These are phyloP conservation scores for Callyntrura sp. DNA, from an alignment of 2,888 invertebrate genomes.

Conservation along the genomic window DNA sequence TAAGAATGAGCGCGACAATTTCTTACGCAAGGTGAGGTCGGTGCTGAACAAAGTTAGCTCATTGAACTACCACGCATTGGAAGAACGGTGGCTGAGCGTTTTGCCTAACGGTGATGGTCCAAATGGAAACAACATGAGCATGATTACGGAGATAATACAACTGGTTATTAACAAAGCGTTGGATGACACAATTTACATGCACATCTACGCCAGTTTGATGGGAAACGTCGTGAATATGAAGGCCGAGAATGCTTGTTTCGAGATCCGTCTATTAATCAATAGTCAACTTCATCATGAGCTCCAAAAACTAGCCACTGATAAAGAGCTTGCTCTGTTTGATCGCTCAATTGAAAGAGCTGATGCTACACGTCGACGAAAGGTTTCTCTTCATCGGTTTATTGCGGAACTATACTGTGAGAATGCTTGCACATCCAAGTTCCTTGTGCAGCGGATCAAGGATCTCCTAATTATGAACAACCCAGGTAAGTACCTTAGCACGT, in stretches of 20 bases:
- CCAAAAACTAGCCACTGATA: constrained; percentile 81
- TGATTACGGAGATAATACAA: constrained; percentile 80
- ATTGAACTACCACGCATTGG: constrained; percentile 81
- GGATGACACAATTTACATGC: constrained; percentile 82
- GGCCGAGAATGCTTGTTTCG: constrained; percentile 67
- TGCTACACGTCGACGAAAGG: constrained; percentile 80
- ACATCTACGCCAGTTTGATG: constrained; percentile 83
- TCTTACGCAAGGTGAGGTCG: constrained; percentile 84
- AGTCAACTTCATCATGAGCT: constrained; percentile 82
- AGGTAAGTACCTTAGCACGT: too few species aligned
- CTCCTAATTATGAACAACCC: constrained; percentile 79
- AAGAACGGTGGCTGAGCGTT: constrained; percentile 81
- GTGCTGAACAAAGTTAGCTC: constrained; percentile 83
- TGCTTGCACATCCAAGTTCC: constrained; percentile 82
- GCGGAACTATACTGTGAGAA: constrained; percentile 83
- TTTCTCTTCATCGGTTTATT: constrained; percentile 82
- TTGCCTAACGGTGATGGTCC: constrained; percentile 76
- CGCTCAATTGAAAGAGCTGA: constrained; percentile 79
- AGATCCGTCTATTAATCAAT: constrained; percentile 80
- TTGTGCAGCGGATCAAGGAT: constrained; percentile 80
- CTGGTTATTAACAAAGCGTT: constrained; percentile 82
- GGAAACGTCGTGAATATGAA: constrained; percentile 78
- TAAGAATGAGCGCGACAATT: constrained; percentile 82
- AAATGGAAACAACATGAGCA: constrained; percentile 68
- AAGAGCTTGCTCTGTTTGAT: constrained; percentile 81